Conservation (phyloP, 2,113 vertebrate genomes). For the Triplophysa rosa region DNA sequence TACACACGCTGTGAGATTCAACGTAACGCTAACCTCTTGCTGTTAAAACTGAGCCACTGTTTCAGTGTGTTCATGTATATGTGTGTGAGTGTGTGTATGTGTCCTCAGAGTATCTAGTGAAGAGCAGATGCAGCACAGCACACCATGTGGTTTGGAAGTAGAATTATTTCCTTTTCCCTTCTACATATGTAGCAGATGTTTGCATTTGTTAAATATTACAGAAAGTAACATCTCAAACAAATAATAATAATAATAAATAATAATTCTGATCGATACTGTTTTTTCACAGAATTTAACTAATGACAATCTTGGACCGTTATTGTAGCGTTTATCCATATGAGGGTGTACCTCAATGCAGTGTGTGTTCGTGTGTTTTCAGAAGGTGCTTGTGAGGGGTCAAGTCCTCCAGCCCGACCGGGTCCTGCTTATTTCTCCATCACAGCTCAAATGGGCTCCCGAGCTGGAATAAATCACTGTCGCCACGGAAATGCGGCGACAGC, state of each 20-base stretch:
- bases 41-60: background rate
- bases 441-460: constrained; percentile 73
- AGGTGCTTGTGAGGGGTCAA: constrained; percentile 25
- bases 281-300: background rate
- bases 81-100: constrained; percentile 25
- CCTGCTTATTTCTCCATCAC: constrained; percentile 48
- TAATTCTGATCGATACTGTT: background rate
- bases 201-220: background rate
- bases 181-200: constrained; percentile 11
- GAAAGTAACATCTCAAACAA: background rate
- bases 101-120: constrained; percentile 14
- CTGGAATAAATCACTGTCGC: constrained; percentile 81
- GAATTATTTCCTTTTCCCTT: constrained; percentile 28
- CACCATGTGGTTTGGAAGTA: constrained; percentile 52
- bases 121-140: constrained; percentile 45
- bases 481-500: constrained; percentile 74
- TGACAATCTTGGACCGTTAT: background rate
- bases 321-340: background rate
- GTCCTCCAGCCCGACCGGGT: constrained; percentile 51
- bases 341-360: background rate
- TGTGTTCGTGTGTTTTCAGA: constrained; percentile 4
- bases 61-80: background rate
- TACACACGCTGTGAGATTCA: background rate
- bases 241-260: background rate
- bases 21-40: constrained; percentile 18